These are phyloP conservation scores for Capricornis sumatraensis DNA, from an alignment of 2,113 vertebrate species.

Conservation along the genomic window DNA sequence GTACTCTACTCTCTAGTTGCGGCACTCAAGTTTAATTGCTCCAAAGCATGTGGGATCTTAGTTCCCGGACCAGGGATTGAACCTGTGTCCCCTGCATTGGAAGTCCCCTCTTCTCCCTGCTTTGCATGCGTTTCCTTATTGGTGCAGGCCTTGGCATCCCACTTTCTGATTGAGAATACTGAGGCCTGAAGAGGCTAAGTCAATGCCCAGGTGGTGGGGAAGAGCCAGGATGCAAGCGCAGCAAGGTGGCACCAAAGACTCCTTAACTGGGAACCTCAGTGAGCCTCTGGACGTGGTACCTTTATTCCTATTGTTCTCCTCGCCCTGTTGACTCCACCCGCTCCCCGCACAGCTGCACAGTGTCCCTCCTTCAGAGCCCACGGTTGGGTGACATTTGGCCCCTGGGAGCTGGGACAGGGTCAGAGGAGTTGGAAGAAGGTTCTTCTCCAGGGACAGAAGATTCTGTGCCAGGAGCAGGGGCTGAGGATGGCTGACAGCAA, in stretches of 20 bases:
- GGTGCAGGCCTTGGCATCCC: not conserved
- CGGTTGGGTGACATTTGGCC: not conserved
- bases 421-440: not conserved
- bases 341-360: fast-evolving
- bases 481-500: not conserved
- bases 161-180: not conserved
- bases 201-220: no score
- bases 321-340: fast-evolving
- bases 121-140: fast-evolving
- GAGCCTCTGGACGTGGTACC: not conserved
- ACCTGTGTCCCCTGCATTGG: not conserved
- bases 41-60: not conserved
- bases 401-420: not conserved
- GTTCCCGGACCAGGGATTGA: not conserved
- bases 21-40: not conserved
- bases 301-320: not conserved
- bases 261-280: not conserved
- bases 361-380: not conserved
- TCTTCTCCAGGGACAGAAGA: not conserved
- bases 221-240: not conserved
- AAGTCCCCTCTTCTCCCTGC: not conserved
- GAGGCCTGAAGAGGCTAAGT: not conserved
- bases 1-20: not conserved
- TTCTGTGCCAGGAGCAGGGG: not conserved
- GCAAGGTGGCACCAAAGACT: not conserved